Base-by-base conservation (phyloP, 2,888 invertebrate species). In the Acleris holmiana region DNA sequence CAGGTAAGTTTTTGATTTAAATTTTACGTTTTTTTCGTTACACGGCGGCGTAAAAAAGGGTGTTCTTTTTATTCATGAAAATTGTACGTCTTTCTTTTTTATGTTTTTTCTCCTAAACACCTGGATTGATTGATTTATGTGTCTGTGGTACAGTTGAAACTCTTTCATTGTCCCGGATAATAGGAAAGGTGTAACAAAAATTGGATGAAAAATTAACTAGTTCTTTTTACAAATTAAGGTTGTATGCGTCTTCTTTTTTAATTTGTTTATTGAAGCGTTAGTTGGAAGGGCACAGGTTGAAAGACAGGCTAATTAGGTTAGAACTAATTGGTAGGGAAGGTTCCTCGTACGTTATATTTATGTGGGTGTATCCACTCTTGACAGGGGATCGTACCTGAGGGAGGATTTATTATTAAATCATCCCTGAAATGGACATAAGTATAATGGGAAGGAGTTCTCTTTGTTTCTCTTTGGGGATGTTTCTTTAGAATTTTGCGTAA, bases 261-360 rank as follows among this genome's bases (percentile, higher is more conserved):
- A 47, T 44, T 15, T 50, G 61, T 63, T 58, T 54, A 61, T 25
- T 66, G 51, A 57, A 65, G 59, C 61, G 63, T 60, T 40, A 41
- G 40, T 48, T 25, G 40, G 69, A 76, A 80, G 79, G 79, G 79
- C 74, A 46, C 15, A 41, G 76, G 60, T 19, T 56, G 67, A 75
- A 77, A 78, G 76, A 79, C 74, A 71, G 66, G 67, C 77, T 86
- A 88, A 88, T 87, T 87, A 86, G 88, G 86, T 87, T 88, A 88
- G 86, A 86, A 88, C 75, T 86, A 88, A 88, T 87, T 85, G 85
- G 79, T 71, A 69, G 76, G 77, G 76, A 73, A 77, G 83, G 77
- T 79, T 78, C 80, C 79, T 71, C 76, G 71, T 61, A 66, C 74
- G 76, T 78, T 80, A 77, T 82, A 79, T 81, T 79, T 82, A 80